phyloP scores from a whole-genome alignment of 2,113 vertebrate genomes.

The Cyphomyrus plagiostoma region DNA sequence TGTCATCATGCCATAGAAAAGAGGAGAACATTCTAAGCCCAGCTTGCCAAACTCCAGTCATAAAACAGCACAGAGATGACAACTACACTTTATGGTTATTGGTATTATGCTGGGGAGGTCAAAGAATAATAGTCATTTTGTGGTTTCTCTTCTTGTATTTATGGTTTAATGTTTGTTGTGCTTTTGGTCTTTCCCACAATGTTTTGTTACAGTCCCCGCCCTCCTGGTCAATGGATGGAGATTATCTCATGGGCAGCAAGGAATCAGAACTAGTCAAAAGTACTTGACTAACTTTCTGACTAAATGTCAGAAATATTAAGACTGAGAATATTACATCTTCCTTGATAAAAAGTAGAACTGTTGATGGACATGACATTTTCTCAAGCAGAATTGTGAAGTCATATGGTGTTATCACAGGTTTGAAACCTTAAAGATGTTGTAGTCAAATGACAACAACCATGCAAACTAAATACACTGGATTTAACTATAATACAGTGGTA shows the following conservation, averaged over 20 bases:
- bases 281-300: not conserved
- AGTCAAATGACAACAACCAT: not conserved
- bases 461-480: not conserved
- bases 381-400: not conserved
- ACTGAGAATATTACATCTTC: not conserved
- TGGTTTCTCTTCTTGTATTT: not conserved
- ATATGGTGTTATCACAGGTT: not conserved
- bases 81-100: not conserved
- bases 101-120: not conserved
- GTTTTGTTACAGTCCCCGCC: not conserved
- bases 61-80: not conserved
- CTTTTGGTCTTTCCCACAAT: not conserved
- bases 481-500: no score
- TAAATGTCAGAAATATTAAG: not conserved
- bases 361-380: not conserved
- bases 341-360: not conserved
- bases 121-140: not conserved
- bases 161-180: not conserved
- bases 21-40: not conserved
- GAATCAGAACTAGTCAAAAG: not conserved
- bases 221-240: not conserved
- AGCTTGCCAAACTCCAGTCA: not conserved
- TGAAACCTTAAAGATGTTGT: not conserved
- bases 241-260: not conserved
- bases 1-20: not conserved